Evolutionary conservation across 2,888 invertebrate genomes (phyloP), one percentile per base, ranked within the genome.

Genomic region (Notodonta ziczac): DNA sequence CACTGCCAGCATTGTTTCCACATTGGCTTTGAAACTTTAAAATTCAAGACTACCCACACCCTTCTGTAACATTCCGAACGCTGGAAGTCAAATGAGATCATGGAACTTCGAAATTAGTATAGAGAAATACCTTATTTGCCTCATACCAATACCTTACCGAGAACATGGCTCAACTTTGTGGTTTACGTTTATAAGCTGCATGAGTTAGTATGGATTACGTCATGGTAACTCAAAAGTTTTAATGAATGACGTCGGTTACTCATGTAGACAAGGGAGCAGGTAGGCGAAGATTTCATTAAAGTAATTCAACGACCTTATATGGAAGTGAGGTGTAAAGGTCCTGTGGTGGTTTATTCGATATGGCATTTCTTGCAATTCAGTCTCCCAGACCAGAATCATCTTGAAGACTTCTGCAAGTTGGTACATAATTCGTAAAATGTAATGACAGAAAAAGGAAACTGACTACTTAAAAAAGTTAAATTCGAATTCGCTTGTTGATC

Each of bases 21-120:
- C 84, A 86, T 88, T 88, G 87, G 84, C 86, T 86, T 85, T 78
- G 74, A 73, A 83, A 87, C 84, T 89, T 82, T 81, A 81, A 84
- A 86, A 85, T 84, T 82, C 85, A 78, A 76, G 77, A 82, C 82
- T 82, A 82, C 80, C 76, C 78, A 71, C 72, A 68, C 70, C 73
- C 73, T 79, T 79, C 69, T 74, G 73, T 70, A 76, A 79, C 80
- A 80, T 81, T 74, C 77, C 70, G 62, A 59, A 65, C 61, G 61
- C 59, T 72, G 66, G 61, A 67, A 72, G 71, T 67, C 72, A 75
- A 75, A 80, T 78, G 76, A 78, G 76, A 77, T 76, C 70, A 72
- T 67, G 62, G 67, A 80, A 81, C 67, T 81, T 80, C 70, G 63
- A 71, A 71, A 75, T 83, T 76, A 76, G 73, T 69, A 70, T 60